phyloP scores from a whole-genome alignment of 2,888 invertebrate genomes.

The Hyposoter dolosus region DNA sequence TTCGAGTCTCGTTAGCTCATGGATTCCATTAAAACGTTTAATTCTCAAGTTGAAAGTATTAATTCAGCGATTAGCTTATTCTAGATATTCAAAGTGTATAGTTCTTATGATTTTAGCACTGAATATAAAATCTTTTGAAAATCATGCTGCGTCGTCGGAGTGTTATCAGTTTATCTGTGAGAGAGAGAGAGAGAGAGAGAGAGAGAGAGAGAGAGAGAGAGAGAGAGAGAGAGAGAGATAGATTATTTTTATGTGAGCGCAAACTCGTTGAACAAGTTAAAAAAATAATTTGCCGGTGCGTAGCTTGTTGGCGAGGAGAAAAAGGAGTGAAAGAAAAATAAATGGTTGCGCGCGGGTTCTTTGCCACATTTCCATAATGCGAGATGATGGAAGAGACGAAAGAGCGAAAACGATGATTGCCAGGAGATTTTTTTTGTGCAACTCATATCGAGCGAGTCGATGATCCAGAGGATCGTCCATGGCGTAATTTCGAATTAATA shows the following conservation, averaged over 20 bases:
- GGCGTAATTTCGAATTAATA: conserved; percentile 69
- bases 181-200: background rate
- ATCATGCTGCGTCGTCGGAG: background rate
- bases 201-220: no score
- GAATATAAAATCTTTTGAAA: conserved; percentile 12
- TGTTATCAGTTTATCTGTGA: conserved; percentile 20
- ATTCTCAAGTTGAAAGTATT: conserved; percentile 2
- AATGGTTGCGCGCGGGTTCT: conserved; percentile 19
- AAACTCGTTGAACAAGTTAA: conserved; percentile 10
- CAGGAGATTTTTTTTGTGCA: background rate
- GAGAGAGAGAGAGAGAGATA: no score
- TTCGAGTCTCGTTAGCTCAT: background rate
- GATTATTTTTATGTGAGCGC: background rate
- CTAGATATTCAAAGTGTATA: background rate
- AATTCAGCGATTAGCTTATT: conserved; percentile 23
- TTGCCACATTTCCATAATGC: conserved; percentile 62
- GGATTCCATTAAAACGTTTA: conserved; percentile 7
- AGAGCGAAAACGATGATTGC: conserved; percentile 41
- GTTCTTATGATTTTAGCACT: background rate
- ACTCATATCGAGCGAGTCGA: conserved; percentile 38
- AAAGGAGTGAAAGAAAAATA: conserved; percentile 17
- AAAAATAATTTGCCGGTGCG: conserved; percentile 30
- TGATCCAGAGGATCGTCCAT: conserved; percentile 48
- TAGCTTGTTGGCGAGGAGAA: conserved; percentile 6
- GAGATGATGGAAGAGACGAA: conserved; percentile 52